Percentiles rank a stretch among this genome's conserved stretches.
phyloP scores from a whole-genome alignment of 2,797 vertebrate genomes.

The Micrastur ruficollis region DNA sequence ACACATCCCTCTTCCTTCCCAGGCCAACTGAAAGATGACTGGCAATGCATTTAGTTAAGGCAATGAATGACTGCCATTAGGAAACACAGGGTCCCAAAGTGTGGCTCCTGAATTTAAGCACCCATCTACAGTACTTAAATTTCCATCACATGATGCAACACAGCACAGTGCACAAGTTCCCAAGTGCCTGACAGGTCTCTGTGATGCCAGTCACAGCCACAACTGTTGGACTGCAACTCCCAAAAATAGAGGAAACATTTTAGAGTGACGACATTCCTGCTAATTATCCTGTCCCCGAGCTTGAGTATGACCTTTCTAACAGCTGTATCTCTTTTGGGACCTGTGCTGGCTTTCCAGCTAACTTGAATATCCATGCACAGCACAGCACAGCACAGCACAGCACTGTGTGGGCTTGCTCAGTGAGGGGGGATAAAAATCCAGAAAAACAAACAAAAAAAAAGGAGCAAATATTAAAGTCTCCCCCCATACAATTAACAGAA shows the following conservation, averaged over 20 bases:
- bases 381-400: background rate
- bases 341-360: background rate
- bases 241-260: background rate
- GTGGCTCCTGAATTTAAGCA: background rate
- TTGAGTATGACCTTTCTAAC: background rate
- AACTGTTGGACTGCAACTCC: background rate
- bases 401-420: rapidly evolving
- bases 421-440: background rate
- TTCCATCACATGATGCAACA: background rate
- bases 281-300: background rate
- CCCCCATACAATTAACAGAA: background rate
- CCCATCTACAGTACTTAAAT: background rate
- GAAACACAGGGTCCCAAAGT: background rate
- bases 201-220: rapidly evolving
- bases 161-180: background rate
- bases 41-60: background rate
- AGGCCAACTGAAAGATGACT: rapidly evolving
- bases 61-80: rapidly evolving
- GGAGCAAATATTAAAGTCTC: background rate
- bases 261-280: background rate
- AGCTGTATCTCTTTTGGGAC: background rate
- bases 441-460: background rate
- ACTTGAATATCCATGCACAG: background rate
- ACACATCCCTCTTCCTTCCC: background rate
- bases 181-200: background rate